phyloP scores from a whole-genome alignment of 64 coral and sea anemone species.

The Acropora yongei region DNA sequence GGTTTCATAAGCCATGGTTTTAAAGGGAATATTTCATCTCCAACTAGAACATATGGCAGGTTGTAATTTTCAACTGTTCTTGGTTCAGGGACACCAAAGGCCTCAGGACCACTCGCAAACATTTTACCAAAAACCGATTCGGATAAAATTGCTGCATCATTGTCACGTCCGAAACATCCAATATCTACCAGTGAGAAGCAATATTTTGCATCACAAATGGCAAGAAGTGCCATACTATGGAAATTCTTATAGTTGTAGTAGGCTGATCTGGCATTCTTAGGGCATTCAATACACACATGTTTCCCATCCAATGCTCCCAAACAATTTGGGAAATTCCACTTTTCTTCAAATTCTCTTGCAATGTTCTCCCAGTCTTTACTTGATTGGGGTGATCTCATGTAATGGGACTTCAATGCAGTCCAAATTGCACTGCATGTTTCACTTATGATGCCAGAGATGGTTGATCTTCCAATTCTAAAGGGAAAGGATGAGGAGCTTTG shows the following conservation, averaged over 20 bases:
- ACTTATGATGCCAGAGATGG: too few species aligned
- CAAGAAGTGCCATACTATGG: constrained; percentile 8
- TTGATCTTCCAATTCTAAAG: too few species aligned
- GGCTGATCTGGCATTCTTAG: not conserved
- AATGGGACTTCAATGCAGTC: too few species aligned
- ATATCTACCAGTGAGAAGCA: constrained; percentile 47
- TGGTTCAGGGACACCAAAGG: constrained; percentile 1
- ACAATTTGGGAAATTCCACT: too few species aligned
- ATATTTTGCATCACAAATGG: constrained; percentile 28
- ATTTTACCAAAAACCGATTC: constrained; percentile 11
- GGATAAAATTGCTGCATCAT: constrained; percentile 35
- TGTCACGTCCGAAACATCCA: constrained; percentile 45
- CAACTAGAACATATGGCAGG: constrained; percentile 29
- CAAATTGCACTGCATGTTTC: too few species aligned
- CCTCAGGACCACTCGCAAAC: not conserved
- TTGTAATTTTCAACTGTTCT: constrained; percentile 7
- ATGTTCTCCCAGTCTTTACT: too few species aligned
- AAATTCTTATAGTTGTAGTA: constrained; percentile 51
- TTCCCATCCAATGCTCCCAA: not conserved
- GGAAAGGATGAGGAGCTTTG: too few species aligned
- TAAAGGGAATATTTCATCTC: constrained; percentile 39
- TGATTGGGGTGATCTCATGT: too few species aligned
- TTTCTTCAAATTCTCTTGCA: too few species aligned
- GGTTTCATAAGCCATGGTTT: constrained; percentile 20
- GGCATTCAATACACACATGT: constrained; percentile 23